Base-by-base conservation (phyloP, 2,888 invertebrate species). In the Mesoligia furuncula region DNA sequence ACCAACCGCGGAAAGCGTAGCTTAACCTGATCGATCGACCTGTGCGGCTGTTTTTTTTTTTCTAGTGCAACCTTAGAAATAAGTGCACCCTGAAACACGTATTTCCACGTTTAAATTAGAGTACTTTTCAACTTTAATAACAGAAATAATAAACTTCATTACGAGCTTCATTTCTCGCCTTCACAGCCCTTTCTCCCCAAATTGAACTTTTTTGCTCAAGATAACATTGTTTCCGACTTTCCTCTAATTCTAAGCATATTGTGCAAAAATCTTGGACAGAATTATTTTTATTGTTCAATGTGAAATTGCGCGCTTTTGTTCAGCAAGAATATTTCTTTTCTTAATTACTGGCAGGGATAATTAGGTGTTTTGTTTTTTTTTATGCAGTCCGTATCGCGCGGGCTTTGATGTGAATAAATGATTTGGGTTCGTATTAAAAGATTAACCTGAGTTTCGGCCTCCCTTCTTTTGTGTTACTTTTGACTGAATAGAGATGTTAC, bases 231-330 rank as follows among this genome's bases (percentile, higher is more conserved):
- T 88, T 70, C 77, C 68, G 76, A 70, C 75, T 86, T 79, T 74
- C 69, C 66, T 86, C 74, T 81, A 87, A 86, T 81, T 86, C 84
- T 73, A 75, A 83, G 84, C 87, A 81, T 88, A 88, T 86, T 88
- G 88, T 79, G 67, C 51, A 84, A 86, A 79, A 83, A 77, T 77
- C 84, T 86, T 86, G 75, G 62, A 83, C 75, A 74, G 62, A 86
- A 83, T 84, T 86, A 84, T 84, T 83, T 84, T 85, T 85, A 86
- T 85, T 85, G 86, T 80, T 75, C 73, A 70, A 70, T 84, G 76
- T 75, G 45, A 84, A 80, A 77, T 80, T 86, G 76, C 65, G 45
- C 51, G 73, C 84, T 80, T 80, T 84, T 85, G 77, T 84, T 73
- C 73, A 6, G 31, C 0, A 42, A 36, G 24, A 77, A 77, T 81